Conservation (phyloP, 1,140 invertebrate species). For the Thalassaphorura encarpata region DNA sequence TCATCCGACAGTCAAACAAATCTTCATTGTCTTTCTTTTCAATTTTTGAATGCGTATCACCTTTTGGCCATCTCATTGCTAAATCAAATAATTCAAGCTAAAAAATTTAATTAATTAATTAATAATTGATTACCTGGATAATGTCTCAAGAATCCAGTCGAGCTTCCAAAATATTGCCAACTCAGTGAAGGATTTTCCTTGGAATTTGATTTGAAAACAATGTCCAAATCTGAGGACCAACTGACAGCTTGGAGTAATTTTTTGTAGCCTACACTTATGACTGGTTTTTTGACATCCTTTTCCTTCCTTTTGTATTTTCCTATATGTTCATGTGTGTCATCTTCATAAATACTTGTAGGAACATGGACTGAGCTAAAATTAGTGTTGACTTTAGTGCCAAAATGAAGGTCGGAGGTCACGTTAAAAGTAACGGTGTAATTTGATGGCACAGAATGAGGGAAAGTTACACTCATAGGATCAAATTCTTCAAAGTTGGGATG, state of each 20-base stretch:
- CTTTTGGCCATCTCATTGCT: slow-evolving; percentile 41
- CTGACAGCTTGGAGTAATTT: slow-evolving; percentile 60
- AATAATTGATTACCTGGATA: slow-evolving; percentile 89
- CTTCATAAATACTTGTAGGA: slow-evolving; percentile 86
- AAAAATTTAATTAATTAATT: too few species aligned
- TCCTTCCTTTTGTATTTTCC: too few species aligned
- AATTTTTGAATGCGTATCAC: not conserved
- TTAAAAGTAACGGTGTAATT: too few species aligned
- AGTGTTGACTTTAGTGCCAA: slow-evolving; percentile 73
- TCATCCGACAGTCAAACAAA: slow-evolving; percentile 74
- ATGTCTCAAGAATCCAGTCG: slow-evolving; percentile 75
- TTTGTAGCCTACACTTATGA: too few species aligned
- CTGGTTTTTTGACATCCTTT: too few species aligned
- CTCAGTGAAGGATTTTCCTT: slow-evolving; percentile 72
- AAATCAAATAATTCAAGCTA: too few species aligned
- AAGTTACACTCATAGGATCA: too few species aligned
- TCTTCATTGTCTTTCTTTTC: too few species aligned
- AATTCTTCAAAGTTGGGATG: too few species aligned
- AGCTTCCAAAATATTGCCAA: slow-evolving; percentile 95
- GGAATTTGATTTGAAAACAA: slow-evolving; percentile 75
- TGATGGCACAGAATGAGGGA: not conserved
- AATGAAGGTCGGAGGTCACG: slow-evolving; percentile 64
- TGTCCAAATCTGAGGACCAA: slow-evolving; percentile 77
- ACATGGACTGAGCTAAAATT: slow-evolving; percentile 80
- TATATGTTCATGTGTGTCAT: too few species aligned